phyloP scores from a whole-genome alignment of 2,797 vertebrate genomes.

The Gymnopithys bicolor region DNA sequence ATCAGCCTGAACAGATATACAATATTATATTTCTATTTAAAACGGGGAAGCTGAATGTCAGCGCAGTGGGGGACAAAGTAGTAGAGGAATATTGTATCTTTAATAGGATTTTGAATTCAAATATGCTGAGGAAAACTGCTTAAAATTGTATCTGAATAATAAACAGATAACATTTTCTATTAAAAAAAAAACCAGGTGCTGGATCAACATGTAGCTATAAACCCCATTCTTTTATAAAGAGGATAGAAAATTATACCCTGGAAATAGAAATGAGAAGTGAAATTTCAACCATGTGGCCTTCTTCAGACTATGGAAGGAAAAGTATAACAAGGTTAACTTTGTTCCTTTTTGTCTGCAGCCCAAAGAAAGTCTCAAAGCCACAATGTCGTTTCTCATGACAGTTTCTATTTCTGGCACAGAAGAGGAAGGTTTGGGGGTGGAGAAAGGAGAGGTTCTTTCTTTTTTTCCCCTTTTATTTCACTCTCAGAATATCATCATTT shows the following conservation, averaged over 20 bases:
- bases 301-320: constrained; percentile 57
- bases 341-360: constrained; percentile 46
- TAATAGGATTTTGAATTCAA: constrained; percentile 92
- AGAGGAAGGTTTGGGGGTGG: not conserved
- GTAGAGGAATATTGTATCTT: constrained; percentile 80
- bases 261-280: constrained; percentile 69
- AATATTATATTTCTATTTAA: constrained; percentile 81
- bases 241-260: constrained; percentile 52
- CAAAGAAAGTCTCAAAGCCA: constrained; percentile 44
- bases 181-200: constrained; percentile 68
- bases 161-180: constrained; percentile 87
- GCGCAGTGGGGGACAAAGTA: constrained; percentile 76
- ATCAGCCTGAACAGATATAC: constrained; percentile 70
- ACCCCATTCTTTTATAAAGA: constrained; percentile 43
- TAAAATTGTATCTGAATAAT: constrained; percentile 91
- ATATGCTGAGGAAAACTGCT: constrained; percentile 87
- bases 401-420: constrained; percentile 46
- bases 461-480: not conserved
- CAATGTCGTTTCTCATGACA: constrained; percentile 20
- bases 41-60: constrained; percentile 81
- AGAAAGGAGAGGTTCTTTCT: not conserved
- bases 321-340: constrained; percentile 60
- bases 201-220: constrained; percentile 66
- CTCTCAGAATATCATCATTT: constrained; percentile 15
- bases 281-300: constrained; percentile 56